Evolutionary conservation across 2,888 invertebrate genomes (phyloP).

Genomic region (Dynastes grantii): DNA sequence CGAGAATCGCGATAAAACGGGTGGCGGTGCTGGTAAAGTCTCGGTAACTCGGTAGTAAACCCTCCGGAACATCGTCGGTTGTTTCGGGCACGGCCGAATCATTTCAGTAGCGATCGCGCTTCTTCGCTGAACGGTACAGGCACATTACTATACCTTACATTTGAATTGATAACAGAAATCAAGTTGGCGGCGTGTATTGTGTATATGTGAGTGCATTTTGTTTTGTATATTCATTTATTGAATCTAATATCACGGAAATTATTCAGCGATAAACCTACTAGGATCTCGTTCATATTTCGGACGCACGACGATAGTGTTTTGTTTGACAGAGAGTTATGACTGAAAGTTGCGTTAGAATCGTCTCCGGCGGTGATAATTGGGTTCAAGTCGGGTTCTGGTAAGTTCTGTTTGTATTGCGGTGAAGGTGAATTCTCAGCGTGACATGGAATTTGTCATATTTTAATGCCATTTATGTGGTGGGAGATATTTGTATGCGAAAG

Average conservation of each 20-base stretch:
- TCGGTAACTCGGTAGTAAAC: neutral
- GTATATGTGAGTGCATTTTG: conserved; percentile 1
- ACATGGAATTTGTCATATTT: too few species aligned
- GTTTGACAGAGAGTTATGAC: neutral
- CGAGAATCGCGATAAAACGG: conserved; percentile 9
- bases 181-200: neutral
- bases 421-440: too few species aligned
- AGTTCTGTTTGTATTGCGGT: neutral
- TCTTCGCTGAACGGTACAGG: neutral
- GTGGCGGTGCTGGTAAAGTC: conserved; percentile 1
- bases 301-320: neutral
- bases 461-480: too few species aligned
- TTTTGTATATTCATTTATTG: neutral
- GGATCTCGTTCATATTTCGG: neutral
- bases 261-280: too few species aligned
- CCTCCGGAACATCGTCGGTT: neutral
- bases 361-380: neutral
- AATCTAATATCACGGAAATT: neutral
- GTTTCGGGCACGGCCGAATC: neutral
- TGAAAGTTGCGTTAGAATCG: conserved; percentile 14
- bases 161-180: conserved; percentile 1
- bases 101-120: conserved; percentile 23
- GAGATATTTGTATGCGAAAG: too few species aligned
- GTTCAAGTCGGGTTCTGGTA: neutral
- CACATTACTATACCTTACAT: neutral